Conservation (phyloP, 2,888 invertebrate species). For the Abrostola triplasia region DNA sequence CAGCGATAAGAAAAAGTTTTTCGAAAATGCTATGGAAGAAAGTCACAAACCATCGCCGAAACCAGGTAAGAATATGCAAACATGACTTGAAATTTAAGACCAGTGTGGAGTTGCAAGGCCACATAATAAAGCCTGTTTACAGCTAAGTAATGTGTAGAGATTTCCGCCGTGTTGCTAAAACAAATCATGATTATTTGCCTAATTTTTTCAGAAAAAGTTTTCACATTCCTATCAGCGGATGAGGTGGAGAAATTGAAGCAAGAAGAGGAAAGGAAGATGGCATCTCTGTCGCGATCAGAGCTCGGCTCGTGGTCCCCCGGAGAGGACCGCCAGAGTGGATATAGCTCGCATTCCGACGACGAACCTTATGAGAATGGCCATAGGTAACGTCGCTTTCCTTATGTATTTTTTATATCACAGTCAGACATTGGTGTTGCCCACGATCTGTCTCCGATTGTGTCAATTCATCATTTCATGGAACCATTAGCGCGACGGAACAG, state of each 20-base stretch:
- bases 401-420: no score
- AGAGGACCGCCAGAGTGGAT: conserved; percentile 86
- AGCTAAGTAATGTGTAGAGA: not conserved
- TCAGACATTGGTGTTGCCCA: no score
- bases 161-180: not conserved
- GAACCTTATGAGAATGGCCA: conserved; percentile 85
- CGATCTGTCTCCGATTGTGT: no score
- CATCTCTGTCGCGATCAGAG: conserved; percentile 91
- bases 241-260: conserved; percentile 98
- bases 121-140: no score
- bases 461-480: no score
- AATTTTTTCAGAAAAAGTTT: conserved; percentile 92
- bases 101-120: no score
- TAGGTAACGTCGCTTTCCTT: conserved; percentile 64
- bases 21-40: conserved; percentile 98
- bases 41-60: conserved; percentile 95
- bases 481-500: no score
- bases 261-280: conserved; percentile 97
- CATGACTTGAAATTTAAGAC: not conserved
- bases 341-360: conserved; percentile 85
- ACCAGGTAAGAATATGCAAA: conserved; percentile 89
- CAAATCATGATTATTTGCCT: not conserved
- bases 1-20: conserved; percentile 97
- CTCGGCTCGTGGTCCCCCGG: conserved; percentile 84
- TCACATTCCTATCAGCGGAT: conserved; percentile 97